Evolutionary conservation across 2,113 vertebrate species (phyloP), one percentile per base, ranked within the genome.

Genomic region (Oreochromis aureus): DNA sequence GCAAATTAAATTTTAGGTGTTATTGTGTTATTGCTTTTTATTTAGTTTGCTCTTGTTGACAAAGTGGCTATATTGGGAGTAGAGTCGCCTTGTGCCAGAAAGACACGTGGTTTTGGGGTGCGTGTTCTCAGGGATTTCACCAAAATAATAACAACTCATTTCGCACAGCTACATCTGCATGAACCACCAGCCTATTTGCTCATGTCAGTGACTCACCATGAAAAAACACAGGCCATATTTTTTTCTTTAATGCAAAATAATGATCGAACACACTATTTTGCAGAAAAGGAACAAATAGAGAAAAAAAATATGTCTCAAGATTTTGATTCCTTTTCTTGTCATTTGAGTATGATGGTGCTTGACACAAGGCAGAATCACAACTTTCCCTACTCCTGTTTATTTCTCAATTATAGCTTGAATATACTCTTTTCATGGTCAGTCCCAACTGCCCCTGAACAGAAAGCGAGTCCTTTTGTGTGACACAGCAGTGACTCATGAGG

Each of bases 401-500:
- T 92, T 86, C 9, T 41, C 66, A 86, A 84, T 66, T 41, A 12
- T 18, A 46, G 27, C 82, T 84, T 63, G 27, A 87, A 76, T 82
- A 34, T 85, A 54, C 10, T 51, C 59, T 82, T 84, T 90, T 86
- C 39, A 71, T 36, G 76, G 87, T 90, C 10, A 85, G 85, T 87
- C 89, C 81, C 61, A 78, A 58, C 30, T 53, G 86, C 84, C 81
- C 86, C 85, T 56, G 85, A 87, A 39, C 83, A 82, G 66, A 85
- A 71, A 63, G 86, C 27, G 53, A 92, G 89, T 84, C 80, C 63
- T 83, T 92, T 85, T 92, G 87, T 91, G 90, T 88, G 91, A 90
- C 89, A 87, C 91, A 86, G 89, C 86, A 66, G 88, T 91, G 92
- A 93, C 90, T 93, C 91, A 87, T 18, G 81, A 78, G 88, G 89